Evolutionary conservation across 2,888 invertebrate species (phyloP), one percentile per base, ranked within the genome.

Genomic region (Ramazzottius varieornatus): DNA sequence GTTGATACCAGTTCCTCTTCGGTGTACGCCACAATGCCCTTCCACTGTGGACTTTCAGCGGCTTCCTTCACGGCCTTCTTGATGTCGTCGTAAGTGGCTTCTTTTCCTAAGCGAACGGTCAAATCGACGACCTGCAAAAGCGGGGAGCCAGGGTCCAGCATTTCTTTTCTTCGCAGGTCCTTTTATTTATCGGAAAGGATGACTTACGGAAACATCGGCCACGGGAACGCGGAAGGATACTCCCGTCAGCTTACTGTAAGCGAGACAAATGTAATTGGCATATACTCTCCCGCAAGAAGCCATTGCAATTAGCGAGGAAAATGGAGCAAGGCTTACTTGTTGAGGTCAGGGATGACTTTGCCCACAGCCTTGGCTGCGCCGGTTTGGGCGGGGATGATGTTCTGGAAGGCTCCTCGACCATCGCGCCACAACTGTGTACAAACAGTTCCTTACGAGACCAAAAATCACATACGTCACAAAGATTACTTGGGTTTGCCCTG

Each of bases 281-380:
- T n/a, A n/a, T 4, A 64, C 64, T n/a, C 16, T 24, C 4, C 8
- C 24, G 33, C 34, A 33, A 29, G 33, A 64, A 33, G 1, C 16
- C 20, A 65, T n/a, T 24, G 24, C 24, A 16, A 24, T n/a, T 66
- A 8, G 32, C n/a, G 1, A 29, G 1, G 20, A 13, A 68, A 68
- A 67, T 68, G 72, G 72, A 73, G 75, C 24, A 24, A 24, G 4
- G 4, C 54, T 4, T 29, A 54, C 54, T 54, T 54, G 68, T 76
- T 75, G 32, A 77, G 70, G 32, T 72, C 74, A 63, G 77, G 77
- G 68, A 77, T 77, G 66, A 77, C 77, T 70, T 77, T 77, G 64
- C 76, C 77, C 0, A 77, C 77, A 68, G 77, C 77, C 69, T 78
- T 78, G 65, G 77, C 77, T 65, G 77, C 77, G 20, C 77, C 77